Base-by-base conservation (phyloP, 35 echinoderm and acorn worm species). In the Lytechinus variegatus region DNA sequence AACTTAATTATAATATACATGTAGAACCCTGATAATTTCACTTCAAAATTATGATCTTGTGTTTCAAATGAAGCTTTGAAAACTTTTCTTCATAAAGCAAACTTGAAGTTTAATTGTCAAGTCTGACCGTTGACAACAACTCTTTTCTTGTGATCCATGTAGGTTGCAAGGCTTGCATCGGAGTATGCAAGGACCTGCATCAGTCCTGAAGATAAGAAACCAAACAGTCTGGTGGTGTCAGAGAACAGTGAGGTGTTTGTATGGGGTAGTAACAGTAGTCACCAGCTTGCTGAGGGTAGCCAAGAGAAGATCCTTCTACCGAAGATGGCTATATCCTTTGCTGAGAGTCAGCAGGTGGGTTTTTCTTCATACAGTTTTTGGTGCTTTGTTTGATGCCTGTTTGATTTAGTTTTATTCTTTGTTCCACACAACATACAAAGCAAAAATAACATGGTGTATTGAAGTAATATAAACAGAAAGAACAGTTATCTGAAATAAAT, bases 171-270 rank as follows among this genome's bases (percentile, higher is more conserved):
- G 6, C 94, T 99, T 10, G 98, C 97, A 27, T 96, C 97, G 51
- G 98, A 99, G 52, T 99, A 99, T 55, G 97, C 98, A 13, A 92
- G 97, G 19, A 99, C 98, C 5, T 99, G 98, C 52, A 97, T 98
- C 94, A 97, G 96, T 56, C 98, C 98, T 16, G 97, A 97, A 54
- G 98, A 99, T 89, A 98, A 97, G 44, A 95, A 94, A 86, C 94
- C 92, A 28, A 99, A 96, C 86, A 97, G 86, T 52, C 87, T 95
- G 14, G 95, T 98, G 54, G 96, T 99, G 58, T 98, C 98, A 11
- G 98, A 99, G 92, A 99, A 98, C 92, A 99, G 97, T 90, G 98
- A 99, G 86, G 98, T 99, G 52, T 97, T 98, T 95, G 98, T 99
- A 5, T 99, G 98, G 98, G 98, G 98, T 28, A 99, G 97, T 96